Evolutionary conservation across 2,888 invertebrate genomes (phyloP).

Genomic region (Coelopa pilipes): DNA sequence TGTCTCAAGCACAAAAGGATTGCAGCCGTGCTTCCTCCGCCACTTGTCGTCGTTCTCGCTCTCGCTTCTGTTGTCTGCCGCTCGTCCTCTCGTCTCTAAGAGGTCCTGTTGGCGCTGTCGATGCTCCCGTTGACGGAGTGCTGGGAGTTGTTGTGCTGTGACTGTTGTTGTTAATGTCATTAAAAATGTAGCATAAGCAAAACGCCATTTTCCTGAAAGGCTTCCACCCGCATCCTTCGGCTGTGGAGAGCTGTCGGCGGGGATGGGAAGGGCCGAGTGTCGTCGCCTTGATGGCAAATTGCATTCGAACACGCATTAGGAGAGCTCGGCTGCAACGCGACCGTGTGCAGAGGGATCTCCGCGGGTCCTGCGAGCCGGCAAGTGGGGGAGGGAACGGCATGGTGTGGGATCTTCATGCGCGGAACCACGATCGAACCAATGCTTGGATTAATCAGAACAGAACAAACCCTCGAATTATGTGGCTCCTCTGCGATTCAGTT

Average conservation of each 20-base stretch:
- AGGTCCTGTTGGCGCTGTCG: too few species aligned
- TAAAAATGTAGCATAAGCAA: constrained; percentile 58
- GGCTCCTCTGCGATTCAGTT: too few species aligned
- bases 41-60: constrained; percentile 52
- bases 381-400: too few species aligned
- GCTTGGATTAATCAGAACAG: too few species aligned
- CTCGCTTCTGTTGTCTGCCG: constrained; percentile 46
- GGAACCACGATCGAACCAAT: too few species aligned
- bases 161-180: constrained; percentile 56
- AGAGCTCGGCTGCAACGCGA: background rate
- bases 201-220: constrained; percentile 32
- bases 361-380: too few species aligned
- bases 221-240: background rate
- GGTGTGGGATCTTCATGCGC: too few species aligned
- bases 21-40: constrained; percentile 11
- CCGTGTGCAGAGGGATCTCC: too few species aligned
- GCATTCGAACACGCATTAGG: constrained; percentile 3
- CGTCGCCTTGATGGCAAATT: constrained; percentile 27
- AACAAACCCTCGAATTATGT: too few species aligned
- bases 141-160: constrained; percentile 12
- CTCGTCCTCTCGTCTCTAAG: too few species aligned
- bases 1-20: constrained; percentile 40
- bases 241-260: background rate
- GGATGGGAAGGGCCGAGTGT: background rate
- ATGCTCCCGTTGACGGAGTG: constrained; percentile 33